These are phyloP conservation scores for Actinernus sp. DNA, from an alignment of 92 coral and sea anemone genomes.

Conservation along the genomic window DNA sequence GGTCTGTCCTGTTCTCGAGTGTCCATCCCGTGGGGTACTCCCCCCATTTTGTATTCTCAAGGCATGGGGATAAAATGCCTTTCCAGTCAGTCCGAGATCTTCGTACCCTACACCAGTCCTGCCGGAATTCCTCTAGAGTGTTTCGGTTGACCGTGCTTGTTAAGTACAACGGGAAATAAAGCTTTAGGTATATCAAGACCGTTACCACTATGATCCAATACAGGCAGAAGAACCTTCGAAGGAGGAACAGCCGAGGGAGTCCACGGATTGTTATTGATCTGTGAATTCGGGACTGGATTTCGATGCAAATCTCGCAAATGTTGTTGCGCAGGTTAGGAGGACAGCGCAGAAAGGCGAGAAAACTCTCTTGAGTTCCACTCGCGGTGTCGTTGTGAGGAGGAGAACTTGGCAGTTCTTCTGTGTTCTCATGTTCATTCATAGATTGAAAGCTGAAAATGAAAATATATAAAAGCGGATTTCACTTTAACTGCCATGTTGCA, in stretches of 20 bases:
- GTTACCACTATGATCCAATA: constrained; percentile 68
- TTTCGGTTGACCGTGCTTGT: constrained; percentile 69
- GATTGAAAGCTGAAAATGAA: too few species aligned
- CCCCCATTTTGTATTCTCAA: constrained; percentile 47
- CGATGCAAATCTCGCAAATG: constrained; percentile 26
- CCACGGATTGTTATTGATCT: constrained; percentile 64
- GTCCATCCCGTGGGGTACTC: constrained; percentile 42
- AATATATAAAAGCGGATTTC: too few species aligned
- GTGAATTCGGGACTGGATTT: constrained; percentile 22
- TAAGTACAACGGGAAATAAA: constrained; percentile 72
- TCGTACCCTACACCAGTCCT: constrained; percentile 83
- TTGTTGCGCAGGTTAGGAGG: constrained; percentile 42
- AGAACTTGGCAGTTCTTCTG: constrained; percentile 1
- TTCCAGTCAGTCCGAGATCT: constrained; percentile 72
- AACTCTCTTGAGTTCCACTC: not conserved
- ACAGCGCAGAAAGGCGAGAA: constrained; percentile 35
- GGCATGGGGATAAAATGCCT: constrained; percentile 51
- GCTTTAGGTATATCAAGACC: constrained; percentile 64
- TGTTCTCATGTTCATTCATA: constrained; percentile 26
- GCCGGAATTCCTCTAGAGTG: constrained; percentile 67
- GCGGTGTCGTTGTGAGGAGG: not conserved
- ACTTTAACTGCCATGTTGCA: too few species aligned
- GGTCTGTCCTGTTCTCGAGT: constrained; percentile 60
- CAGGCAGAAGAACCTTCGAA: constrained; percentile 66
- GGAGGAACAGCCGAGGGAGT: constrained; percentile 68